Base-by-base conservation (phyloP, 2,113 vertebrate genomes). In the Syngnathoides biaculeatus region DNA sequence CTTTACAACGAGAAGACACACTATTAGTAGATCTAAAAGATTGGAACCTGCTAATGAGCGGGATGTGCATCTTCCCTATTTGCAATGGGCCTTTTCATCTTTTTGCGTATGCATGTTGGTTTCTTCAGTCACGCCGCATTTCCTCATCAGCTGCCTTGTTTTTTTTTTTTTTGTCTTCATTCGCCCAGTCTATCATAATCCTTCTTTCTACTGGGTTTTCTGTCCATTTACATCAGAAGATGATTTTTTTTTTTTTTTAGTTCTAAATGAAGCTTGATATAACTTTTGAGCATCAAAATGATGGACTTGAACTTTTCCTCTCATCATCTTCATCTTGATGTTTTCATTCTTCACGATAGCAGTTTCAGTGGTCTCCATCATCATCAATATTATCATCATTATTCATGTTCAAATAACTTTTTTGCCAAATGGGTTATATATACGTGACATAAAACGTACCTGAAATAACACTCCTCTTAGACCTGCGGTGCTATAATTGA, bases 21-120 rank as follows among this genome's bases (percentile, higher is more conserved):
- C 70, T 80, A 83, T 87, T 76, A 84, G 65, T 5, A 1, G 22
- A 71, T 62, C 64, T 83, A 59, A 84, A 87, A 80, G 73, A 86
- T 84, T 80, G 67, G 68, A 73, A 61, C 64, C 47, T 0, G 71
- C 74, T 88, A 88, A 88, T 84, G 83, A 84, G 75, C 65, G 72
- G 38, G 56, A 68, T 70, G 74, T 73, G 79, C 84, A 67, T 62
- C 57, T 73, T 77, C 42, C 27, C 63, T 81, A 77, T 85, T 81
- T 79, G 65, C 57, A 17, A 26, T 43, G 72, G 50, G 72, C 55
- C 68, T 81, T 78, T 69, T 72, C 75, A 72, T 76, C 58, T 53
- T 48, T 71, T 64, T 56, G 43, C 43, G 62, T 81, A 65, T 74
- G 67, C 77, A 58, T 75, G 59, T 80, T 30, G 50, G 47, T 75